Base-by-base conservation (phyloP, 2,113 vertebrate genomes). In the Etia nguti region DNA sequence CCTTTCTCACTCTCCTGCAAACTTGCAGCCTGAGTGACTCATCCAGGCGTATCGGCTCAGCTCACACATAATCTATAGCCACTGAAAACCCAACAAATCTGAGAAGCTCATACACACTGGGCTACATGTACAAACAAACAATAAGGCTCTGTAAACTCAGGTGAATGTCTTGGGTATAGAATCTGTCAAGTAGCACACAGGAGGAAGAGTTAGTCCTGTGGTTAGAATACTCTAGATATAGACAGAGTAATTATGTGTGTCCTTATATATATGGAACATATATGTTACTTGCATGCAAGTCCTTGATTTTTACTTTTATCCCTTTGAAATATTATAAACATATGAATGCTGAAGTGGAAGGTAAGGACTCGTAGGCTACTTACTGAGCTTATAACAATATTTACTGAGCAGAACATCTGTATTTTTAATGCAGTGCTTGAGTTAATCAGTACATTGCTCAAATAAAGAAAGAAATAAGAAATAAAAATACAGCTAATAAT, bases 1-100 rank as follows among this genome's bases (percentile, higher is more conserved):
- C 91, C 88, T 85, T 87, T 87, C 52, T 48, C 88, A 92, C 95
- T 94, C 93, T 95, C 94, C 96, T 96, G 95, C 96, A 96, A 97
- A 97, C 95, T 96, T 96, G 91, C 95, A 96, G 95, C 91, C 95
- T 75, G 94, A 95, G 96, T 97, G 96, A 97, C 95, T 97, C 96
- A 97, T 97, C 93, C 93, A 93, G 92, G 94, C 94, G 90, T 93
- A 94, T 94, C 92, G 83, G 92, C 94, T 94, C 88, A 88, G 92
- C 94, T 90, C 85, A 20, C 92, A 91, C 87, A 93, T 91, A 93
- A 95, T 93, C 91, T 93, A 87, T 82, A 77, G 89, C 88, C 92
- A 86, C 41, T 86, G 86, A 80, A 90, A 94, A 88, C 20, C 68
- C 86, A 92, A 81, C 89, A 91, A 88, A 89, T 80, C 82, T 46